phyloP scores from a whole-genome alignment of 2,888 invertebrate species.

The Tetragonula carbonaria region DNA sequence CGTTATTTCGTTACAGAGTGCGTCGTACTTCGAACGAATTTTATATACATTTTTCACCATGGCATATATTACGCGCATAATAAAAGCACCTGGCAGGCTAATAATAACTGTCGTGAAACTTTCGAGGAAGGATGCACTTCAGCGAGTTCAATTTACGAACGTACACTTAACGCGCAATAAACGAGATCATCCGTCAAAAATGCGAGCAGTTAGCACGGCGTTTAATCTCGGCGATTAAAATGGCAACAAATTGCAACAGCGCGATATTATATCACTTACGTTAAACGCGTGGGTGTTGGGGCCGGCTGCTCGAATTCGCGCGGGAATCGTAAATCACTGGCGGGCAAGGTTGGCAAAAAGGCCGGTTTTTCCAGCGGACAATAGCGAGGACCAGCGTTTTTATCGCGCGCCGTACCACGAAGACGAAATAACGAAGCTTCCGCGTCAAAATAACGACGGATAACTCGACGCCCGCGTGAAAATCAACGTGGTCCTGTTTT shows the following conservation, averaged over 20 bases:
- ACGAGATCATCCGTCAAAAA: neutral
- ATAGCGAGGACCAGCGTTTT: constrained; percentile 23
- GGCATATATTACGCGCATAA: too few species aligned
- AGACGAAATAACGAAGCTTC: constrained; percentile 15
- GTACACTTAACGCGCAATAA: neutral
- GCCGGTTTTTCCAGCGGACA: constrained; percentile 1
- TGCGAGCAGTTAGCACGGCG: neutral
- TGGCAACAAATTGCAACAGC: constrained; percentile 12
- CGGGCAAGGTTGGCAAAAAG: constrained; percentile 31
- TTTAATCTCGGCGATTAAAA: constrained; percentile 4
- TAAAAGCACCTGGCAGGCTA: too few species aligned
- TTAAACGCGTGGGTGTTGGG: constrained; percentile 23
- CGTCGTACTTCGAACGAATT: too few species aligned
- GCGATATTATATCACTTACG: constrained; percentile 36
- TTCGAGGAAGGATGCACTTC: neutral
- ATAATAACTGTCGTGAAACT: too few species aligned
- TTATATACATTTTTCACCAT: too few species aligned
- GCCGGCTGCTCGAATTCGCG: constrained; percentile 8
- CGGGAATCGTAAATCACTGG: constrained; percentile 48
- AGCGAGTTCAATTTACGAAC: neutral
- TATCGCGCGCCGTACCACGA: neutral
- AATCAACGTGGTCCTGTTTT: constrained; percentile 1
- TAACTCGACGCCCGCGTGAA: constrained; percentile 13
- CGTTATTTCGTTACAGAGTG: too few species aligned
- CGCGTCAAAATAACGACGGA: constrained; percentile 13